These are phyloP conservation scores for Indicator maculatus DNA, from an alignment of 2,113 vertebrate genomes.

Conservation along the genomic window DNA sequence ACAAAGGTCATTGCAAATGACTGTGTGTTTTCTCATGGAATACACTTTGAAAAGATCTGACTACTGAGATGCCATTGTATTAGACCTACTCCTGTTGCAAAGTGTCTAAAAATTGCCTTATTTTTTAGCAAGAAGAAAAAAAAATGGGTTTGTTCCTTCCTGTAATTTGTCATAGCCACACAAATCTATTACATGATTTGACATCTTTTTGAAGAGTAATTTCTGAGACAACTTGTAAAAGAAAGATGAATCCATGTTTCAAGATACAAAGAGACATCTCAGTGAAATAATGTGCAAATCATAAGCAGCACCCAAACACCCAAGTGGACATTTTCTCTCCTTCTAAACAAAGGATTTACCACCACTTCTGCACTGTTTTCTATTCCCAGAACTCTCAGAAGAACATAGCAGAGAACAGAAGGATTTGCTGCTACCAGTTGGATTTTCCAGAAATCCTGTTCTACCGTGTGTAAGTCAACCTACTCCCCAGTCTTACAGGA, in stretches of 20 bases:
- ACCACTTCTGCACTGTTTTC: background rate
- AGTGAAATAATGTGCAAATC: background rate
- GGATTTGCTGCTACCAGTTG: background rate
- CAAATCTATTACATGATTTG: slow-evolving; percentile 38
- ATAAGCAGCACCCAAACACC: background rate
- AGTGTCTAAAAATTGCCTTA: slow-evolving; percentile 24
- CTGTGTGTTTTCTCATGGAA: background rate
- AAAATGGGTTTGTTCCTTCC: slow-evolving; percentile 36
- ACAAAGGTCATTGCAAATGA: background rate
- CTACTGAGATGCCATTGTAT: slow-evolving; percentile 23
- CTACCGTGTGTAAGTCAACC: background rate
- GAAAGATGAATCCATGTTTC: background rate
- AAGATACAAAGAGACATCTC: background rate
- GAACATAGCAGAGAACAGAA: background rate
- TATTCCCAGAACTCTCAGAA: background rate
- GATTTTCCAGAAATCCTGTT: background rate
- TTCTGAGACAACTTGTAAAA: slow-evolving; percentile 34
- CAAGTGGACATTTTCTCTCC: background rate
- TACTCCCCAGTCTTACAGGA: accelerated
- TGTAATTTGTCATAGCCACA: slow-evolving; percentile 57
- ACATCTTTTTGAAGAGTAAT: slow-evolving; percentile 52
- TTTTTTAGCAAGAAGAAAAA: slow-evolving; percentile 21
- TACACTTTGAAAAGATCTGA: slow-evolving; percentile 13
- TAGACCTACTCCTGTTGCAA: background rate
- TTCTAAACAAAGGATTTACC: background rate